phyloP scores from a whole-genome alignment of 1,140 invertebrate genomes.

The Antheraea mylitta region DNA sequence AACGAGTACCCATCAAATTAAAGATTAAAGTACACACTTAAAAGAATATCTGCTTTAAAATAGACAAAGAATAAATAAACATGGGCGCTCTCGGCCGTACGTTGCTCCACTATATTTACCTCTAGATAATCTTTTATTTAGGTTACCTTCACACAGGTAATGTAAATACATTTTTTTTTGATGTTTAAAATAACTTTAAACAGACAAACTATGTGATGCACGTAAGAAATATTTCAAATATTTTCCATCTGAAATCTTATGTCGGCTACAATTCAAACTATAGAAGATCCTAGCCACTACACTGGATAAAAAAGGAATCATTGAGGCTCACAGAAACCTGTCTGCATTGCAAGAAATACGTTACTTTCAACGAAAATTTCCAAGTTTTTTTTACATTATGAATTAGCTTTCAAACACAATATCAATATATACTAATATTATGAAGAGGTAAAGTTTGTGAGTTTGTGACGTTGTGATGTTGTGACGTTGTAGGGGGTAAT shows the following conservation, averaged over 20 bases:
- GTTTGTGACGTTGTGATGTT: too few species aligned
- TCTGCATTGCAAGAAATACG: too few species aligned
- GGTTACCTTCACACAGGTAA: not conserved
- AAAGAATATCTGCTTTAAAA: not conserved
- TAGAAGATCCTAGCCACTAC: too few species aligned
- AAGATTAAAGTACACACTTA: conserved; percentile 3
- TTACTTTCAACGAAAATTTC: too few species aligned
- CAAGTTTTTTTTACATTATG: too few species aligned
- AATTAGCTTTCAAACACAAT: too few species aligned
- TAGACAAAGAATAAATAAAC: conserved; percentile 1
- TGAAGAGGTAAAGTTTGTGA: too few species aligned
- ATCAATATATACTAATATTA: too few species aligned
- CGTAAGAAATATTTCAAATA: not conserved
- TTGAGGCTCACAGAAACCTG: too few species aligned
- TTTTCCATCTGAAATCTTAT: not conserved
- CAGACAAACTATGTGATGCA: not conserved
- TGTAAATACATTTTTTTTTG: not conserved
- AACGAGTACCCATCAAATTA: not conserved
- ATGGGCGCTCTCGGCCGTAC: not conserved
- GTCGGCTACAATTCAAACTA: not conserved
- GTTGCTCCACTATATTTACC: not conserved
- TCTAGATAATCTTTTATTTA: not conserved
- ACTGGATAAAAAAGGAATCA: not conserved
- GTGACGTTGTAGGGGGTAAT: too few species aligned
- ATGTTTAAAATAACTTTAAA: not conserved